Percentiles rank a stretch among this genome's conserved stretches.
phyloP scores from a whole-genome alignment of 2,797 vertebrate genomes.

The Muscicapa striata region DNA sequence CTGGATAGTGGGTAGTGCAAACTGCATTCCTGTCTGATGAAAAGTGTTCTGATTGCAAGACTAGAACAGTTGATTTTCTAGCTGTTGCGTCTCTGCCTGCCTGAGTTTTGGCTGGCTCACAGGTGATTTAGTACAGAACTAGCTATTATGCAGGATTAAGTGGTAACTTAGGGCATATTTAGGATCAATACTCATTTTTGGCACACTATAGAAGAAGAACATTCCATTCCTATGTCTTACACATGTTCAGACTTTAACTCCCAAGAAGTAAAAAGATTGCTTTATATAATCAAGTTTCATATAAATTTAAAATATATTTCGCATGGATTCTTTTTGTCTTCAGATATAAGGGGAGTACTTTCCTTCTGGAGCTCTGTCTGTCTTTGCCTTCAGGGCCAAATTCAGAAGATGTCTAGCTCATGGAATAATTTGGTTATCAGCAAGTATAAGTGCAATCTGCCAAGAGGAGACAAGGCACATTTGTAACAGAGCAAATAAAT shows the following conservation, averaged over 20 bases:
- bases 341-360: not conserved
- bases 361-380: not conserved
- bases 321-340: not conserved
- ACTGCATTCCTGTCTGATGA: slow-evolving; percentile 7
- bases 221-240: not conserved
- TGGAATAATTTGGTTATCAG: not conserved
- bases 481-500: slow-evolving; percentile 6
- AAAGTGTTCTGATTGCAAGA: not conserved
- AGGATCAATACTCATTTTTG: not conserved
- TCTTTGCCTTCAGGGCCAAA: not conserved
- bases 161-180: not conserved
- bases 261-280: not conserved
- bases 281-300: fast-evolving
- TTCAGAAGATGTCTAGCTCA: not conserved
- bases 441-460: not conserved
- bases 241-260: not conserved
- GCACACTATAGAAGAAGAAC: not conserved
- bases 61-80: not conserved
- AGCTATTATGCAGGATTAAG: not conserved
- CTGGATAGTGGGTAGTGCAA: not conserved
- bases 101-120: not conserved
- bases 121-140: not conserved
- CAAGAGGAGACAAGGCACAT: not conserved
- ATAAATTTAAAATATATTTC: not conserved
- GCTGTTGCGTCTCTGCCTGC: not conserved